phyloP scores from a whole-genome alignment of 2,888 invertebrate genomes.

The Acleris literana region DNA sequence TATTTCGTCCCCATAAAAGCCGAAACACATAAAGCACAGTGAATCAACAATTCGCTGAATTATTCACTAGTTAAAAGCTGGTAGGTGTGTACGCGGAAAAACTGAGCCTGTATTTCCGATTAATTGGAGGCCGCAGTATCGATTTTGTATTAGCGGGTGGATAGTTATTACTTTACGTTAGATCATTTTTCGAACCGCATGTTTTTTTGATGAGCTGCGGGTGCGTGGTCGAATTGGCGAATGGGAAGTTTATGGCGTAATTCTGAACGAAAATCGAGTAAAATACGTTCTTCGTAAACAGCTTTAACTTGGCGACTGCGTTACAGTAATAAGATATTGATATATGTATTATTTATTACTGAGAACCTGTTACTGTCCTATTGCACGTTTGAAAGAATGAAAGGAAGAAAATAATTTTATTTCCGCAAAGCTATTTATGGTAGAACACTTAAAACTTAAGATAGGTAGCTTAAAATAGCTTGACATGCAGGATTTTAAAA shows the following conservation, averaged over 20 bases:
- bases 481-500: no score
- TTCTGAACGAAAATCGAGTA: not conserved
- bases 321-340: not conserved
- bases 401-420: no score
- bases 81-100: slow-evolving; percentile 38
- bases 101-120: slow-evolving; percentile 51
- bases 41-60: slow-evolving; percentile 43
- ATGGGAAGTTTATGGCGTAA: not conserved
- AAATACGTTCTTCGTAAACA: not conserved
- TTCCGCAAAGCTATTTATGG: no score
- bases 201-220: slow-evolving; percentile 31
- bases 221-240: slow-evolving; percentile 12
- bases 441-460: no score
- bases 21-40: slow-evolving; percentile 38
- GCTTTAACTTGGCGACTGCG: not conserved
- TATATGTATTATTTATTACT: not conserved
- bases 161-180: slow-evolving; percentile 35
- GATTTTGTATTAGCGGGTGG: slow-evolving; percentile 61
- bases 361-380: no score
- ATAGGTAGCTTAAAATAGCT: no score
- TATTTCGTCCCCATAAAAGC: slow-evolving; percentile 17
- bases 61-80: slow-evolving; percentile 43
- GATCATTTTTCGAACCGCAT: slow-evolving; percentile 25
- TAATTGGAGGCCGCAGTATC: slow-evolving; percentile 61
- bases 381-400: no score